phyloP scores from a whole-genome alignment of 2,113 vertebrate species.

The Ictalurus furcatus region DNA sequence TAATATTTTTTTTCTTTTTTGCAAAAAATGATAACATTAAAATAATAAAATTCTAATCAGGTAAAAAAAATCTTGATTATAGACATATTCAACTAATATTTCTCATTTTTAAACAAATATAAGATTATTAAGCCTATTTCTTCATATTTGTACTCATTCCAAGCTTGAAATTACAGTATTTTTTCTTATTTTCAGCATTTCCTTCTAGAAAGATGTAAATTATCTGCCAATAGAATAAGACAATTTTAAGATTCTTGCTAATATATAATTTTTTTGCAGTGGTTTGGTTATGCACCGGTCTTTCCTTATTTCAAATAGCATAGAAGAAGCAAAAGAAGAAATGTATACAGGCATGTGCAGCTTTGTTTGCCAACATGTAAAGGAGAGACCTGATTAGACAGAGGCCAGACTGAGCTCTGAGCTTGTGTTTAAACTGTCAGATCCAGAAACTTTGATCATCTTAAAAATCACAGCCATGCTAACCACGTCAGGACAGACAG shows the following conservation, averaged over 20 bases:
- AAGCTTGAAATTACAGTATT: too few relatives aligned
- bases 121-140: too few relatives aligned
- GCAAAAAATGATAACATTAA: too few relatives aligned
- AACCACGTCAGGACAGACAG: constrained; percentile 7
- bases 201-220: too few relatives aligned
- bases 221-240: not conserved
- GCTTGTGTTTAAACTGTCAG: constrained; percentile 4
- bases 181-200: too few relatives aligned
- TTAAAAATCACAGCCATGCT: constrained; percentile 33
- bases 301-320: not conserved
- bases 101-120: too few relatives aligned
- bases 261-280: not conserved
- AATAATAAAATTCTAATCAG: too few relatives aligned
- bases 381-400: constrained; percentile 23
- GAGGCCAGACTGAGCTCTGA: constrained; percentile 6
- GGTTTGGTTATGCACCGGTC: not conserved
- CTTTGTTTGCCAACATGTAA: constrained; percentile 4
- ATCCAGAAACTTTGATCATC: constrained; percentile 28
- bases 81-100: too few relatives aligned
- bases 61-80: too few relatives aligned
- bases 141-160: too few relatives aligned
- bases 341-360: constrained; percentile 4
- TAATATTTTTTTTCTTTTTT: not conserved
- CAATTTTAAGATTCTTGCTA: not conserved
- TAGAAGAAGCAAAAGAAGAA: not conserved